Evolutionary conservation across 2,797 vertebrate species (phyloP).

Genomic region (Sandelia bainsii): DNA sequence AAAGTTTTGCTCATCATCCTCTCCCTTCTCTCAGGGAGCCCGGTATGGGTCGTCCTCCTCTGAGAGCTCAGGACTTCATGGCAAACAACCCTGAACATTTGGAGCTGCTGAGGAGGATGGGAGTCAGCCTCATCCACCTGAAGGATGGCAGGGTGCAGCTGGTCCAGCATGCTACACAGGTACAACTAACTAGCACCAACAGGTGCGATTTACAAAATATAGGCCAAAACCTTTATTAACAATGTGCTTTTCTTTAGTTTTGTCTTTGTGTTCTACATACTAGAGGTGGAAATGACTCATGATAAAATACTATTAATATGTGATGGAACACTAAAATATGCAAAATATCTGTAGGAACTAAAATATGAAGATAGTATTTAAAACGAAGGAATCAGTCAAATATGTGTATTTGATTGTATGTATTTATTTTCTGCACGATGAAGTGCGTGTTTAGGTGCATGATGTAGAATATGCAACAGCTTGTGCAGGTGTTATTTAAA

Average conservation of each 20-base stretch:
- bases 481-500: not conserved
- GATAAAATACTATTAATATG: not conserved
- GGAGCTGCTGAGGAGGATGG: conserved; percentile 97
- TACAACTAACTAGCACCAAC: conserved; percentile 52
- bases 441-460: not conserved
- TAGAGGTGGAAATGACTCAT: not conserved
- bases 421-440: not conserved
- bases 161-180: conserved; percentile 98
- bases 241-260: not conserved
- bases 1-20: not conserved
- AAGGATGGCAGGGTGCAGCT: conserved; percentile 97
- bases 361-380: not conserved
- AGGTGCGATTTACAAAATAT: not conserved
- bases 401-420: too few relatives aligned
- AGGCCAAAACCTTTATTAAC: not conserved
- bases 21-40: conserved; percentile 75
- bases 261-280: not conserved
- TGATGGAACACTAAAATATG: not conserved
- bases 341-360: not conserved
- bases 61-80: conserved; percentile 99
- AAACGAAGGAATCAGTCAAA: too few relatives aligned
- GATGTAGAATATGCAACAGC: too few relatives aligned
- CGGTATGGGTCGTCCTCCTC: conserved; percentile 86
- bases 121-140: conserved; percentile 97
- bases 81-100: conserved; percentile 97